Percentiles rank a stretch among this genome's conserved stretches.
These are phyloP conservation scores for Tragelaphus scriptus DNA, from an alignment of 2,113 vertebrate species.

Conservation along the genomic window DNA sequence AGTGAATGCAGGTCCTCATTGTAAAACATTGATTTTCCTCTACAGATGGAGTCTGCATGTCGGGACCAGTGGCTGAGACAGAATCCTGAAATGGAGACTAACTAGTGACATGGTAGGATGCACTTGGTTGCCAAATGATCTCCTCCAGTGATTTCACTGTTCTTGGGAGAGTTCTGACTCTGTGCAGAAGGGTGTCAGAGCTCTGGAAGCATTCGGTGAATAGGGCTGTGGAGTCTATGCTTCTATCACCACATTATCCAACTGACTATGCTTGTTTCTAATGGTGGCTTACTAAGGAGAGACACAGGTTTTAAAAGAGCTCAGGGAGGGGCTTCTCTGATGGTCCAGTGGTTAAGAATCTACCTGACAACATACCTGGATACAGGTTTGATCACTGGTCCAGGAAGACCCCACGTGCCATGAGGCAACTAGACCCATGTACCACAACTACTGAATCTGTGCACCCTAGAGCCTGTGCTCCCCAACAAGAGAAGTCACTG, in stretches of 20 bases:
- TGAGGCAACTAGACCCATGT: not conserved
- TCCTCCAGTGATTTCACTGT: conserved; percentile 13
- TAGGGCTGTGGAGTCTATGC: not conserved
- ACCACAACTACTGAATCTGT: not conserved
- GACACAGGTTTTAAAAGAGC: not conserved
- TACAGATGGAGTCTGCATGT: conserved; percentile 1
- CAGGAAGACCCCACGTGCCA: not conserved
- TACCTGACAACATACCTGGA: not conserved
- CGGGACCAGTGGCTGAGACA: conserved; percentile 31
- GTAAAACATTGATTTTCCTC: conserved; percentile 65
- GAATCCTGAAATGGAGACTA: not conserved
- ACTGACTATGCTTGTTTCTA: not conserved
- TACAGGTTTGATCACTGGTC: not conserved
- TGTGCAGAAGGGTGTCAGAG: not conserved
- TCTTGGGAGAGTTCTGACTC: not conserved
- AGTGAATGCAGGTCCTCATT: not conserved
- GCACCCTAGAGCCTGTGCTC: not conserved
- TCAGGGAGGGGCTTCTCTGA: not conserved
- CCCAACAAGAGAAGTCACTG: not conserved
- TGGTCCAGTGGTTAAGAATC: not conserved
- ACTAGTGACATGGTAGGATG: not conserved
- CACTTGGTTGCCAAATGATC: not conserved
- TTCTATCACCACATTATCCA: not conserved
- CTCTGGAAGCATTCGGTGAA: not conserved
- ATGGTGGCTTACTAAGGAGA: not conserved